Conservation (phyloP, 2,113 vertebrate genomes). For the Phalacrocorax aristotelis region DNA sequence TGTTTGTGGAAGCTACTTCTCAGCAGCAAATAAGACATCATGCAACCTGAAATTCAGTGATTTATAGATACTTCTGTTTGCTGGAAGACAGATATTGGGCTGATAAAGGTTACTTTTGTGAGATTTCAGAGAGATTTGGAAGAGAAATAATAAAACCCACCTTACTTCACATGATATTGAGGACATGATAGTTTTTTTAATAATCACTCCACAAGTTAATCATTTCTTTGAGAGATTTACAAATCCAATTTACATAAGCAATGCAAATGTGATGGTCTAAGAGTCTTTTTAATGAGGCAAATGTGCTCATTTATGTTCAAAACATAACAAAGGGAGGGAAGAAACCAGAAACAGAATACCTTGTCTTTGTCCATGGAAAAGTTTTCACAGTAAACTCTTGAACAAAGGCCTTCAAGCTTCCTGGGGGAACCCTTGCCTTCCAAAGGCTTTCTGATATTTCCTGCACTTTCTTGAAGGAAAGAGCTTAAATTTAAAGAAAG, state of each 20-base stretch:
- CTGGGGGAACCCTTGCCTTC: not conserved
- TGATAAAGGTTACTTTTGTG: not conserved
- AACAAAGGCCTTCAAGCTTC: not conserved
- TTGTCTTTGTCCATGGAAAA: not conserved
- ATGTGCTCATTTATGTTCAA: conserved; percentile 1
- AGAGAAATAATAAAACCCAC: not conserved
- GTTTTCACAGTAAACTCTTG: not conserved
- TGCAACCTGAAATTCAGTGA: not conserved
- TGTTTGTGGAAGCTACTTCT: not conserved
- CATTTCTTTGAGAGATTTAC: not conserved
- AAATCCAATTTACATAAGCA: conserved; percentile 22
- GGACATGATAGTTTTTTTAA: not conserved
- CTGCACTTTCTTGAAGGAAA: not conserved
- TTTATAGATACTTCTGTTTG: not conserved
- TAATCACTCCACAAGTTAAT: not conserved
- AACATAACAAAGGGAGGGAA: not conserved
- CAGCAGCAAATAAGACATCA: not conserved
- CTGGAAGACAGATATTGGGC: not conserved
- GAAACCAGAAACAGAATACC: not conserved
- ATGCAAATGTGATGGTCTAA: not conserved
- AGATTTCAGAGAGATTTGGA: not conserved
- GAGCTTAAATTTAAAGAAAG: not conserved
- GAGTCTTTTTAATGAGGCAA: conserved; percentile 12
- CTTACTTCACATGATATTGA: not conserved
- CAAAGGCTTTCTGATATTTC: not conserved